A percentile compares a stretch with the other conserved stretches of the same genome.
These are phyloP conservation scores for Drosophila albomicans DNA, from an alignment of 1,140 invertebrate genomes.

Conservation along the genomic window DNA sequence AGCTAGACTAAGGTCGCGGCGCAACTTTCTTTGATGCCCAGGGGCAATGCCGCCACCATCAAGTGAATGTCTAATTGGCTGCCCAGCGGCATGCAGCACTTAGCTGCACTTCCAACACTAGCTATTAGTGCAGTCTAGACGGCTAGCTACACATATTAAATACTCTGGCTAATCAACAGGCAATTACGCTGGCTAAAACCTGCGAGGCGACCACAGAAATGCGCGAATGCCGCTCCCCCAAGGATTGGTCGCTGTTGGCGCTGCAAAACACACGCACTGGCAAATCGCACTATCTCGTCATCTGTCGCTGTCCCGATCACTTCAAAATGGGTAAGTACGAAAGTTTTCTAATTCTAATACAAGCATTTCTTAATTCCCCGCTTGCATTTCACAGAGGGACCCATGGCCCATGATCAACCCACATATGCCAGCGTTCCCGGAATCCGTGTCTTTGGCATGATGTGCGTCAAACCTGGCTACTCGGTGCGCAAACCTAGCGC, in stretches of 20 bases:
- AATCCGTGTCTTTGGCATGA: slow-evolving; percentile 96
- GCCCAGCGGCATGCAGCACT: slow-evolving; percentile 19
- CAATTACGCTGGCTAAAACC: slow-evolving; percentile 95
- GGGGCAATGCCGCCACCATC: slow-evolving; percentile 43
- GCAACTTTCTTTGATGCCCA: slow-evolving; percentile 71
- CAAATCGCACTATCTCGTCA: slow-evolving; percentile 97
- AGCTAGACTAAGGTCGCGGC: slow-evolving; percentile 36
- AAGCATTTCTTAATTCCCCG: not conserved
- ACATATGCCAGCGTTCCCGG: slow-evolving; percentile 96
- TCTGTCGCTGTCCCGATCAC: slow-evolving; percentile 94
- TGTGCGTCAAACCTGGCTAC: slow-evolving; percentile 89
- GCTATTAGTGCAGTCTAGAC: slow-evolving; percentile 69
- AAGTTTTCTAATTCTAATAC: too few species aligned
- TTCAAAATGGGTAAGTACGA: slow-evolving; percentile 90
- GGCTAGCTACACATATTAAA: slow-evolving; percentile 10
- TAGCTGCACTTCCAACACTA: not conserved
- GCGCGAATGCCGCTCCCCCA: slow-evolving; percentile 93
- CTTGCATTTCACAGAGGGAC: slow-evolving; percentile 89
- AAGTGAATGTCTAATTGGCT: slow-evolving; percentile 75
- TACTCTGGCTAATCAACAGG: slow-evolving; percentile 77
- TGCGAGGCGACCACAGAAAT: slow-evolving; percentile 96
- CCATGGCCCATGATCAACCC: slow-evolving; percentile 96
- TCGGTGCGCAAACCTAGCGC: slow-evolving; percentile 78
- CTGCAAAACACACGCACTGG: slow-evolving; percentile 96
- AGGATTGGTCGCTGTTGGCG: slow-evolving; percentile 96